phyloP scores from a whole-genome alignment of 2,113 vertebrate genomes.

The Bostrychus sinensis region DNA sequence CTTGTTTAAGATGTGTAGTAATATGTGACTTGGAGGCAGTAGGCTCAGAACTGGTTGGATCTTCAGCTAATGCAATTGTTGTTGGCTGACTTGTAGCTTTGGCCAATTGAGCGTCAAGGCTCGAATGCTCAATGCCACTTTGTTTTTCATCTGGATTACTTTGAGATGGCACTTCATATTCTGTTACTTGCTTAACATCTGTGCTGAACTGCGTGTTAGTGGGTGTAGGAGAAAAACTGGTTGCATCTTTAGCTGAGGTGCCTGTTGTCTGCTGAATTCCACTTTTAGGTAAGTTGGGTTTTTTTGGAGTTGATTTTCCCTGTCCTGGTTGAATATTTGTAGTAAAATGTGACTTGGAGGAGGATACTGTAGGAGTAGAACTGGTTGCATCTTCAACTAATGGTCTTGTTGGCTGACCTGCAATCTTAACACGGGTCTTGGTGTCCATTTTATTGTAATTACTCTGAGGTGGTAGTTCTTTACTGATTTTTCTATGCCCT shows the following conservation, averaged over 20 bases:
- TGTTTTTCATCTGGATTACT: neutral
- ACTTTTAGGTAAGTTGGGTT: too few relatives aligned
- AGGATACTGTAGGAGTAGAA: too few relatives aligned
- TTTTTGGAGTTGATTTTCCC: too few relatives aligned
- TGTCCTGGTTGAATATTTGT: too few relatives aligned
- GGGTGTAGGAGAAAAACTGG: neutral
- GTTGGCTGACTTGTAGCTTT: neutral
- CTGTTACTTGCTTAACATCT: neutral
- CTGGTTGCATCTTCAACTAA: too few relatives aligned
- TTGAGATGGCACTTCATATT: too few relatives aligned
- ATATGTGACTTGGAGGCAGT: conserved; percentile 13
- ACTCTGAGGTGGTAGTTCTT: too few relatives aligned
- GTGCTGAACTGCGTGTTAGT: neutral
- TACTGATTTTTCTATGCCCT: neutral
- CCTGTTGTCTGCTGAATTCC: too few relatives aligned
- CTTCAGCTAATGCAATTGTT: neutral
- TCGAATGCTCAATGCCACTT: neutral
- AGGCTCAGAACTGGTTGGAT: neutral
- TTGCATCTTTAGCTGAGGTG: too few relatives aligned
- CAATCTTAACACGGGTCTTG: too few relatives aligned
- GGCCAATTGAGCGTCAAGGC: neutral
- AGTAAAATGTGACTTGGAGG: too few relatives aligned
- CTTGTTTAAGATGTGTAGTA: conserved; percentile 22
- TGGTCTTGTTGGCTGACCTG: too few relatives aligned
- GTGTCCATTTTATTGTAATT: neutral